These are phyloP conservation scores for Drosophila macrospina DNA, from an alignment of 2,888 invertebrate species.

Conservation along the genomic window DNA sequence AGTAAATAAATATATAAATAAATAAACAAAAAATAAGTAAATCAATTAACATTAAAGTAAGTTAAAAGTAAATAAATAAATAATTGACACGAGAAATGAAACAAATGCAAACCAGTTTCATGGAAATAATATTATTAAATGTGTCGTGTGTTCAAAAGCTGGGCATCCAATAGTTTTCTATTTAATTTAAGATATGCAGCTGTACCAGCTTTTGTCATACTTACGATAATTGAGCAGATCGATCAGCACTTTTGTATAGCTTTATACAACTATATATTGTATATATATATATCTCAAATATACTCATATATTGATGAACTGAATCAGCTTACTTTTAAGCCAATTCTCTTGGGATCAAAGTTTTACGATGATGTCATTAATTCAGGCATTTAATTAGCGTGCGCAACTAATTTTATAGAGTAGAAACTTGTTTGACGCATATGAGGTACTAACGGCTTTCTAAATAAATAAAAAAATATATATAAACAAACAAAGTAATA, in stretches of 20 bases:
- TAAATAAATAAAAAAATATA: too few relatives aligned
- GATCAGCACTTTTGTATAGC: conserved; percentile 6
- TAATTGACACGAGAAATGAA: not conserved
- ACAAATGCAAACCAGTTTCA: conserved; percentile 16
- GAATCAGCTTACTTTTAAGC: not conserved
- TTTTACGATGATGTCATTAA: conserved; percentile 8
- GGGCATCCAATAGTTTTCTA: conserved; percentile 29
- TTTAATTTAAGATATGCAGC: conserved; percentile 13
- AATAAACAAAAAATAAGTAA: too few relatives aligned
- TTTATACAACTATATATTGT: not conserved
- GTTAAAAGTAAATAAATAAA: too few relatives aligned
- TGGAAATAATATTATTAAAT: not conserved
- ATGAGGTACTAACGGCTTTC: not conserved
- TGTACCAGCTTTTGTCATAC: conserved; percentile 29
- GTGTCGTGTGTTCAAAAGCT: not conserved
- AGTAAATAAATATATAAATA: too few relatives aligned
- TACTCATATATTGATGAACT: not conserved
- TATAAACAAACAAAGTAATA: not conserved
- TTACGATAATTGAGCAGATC: conserved; percentile 29
- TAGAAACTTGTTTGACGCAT: not conserved
- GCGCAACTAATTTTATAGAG: not conserved
- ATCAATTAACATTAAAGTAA: too few relatives aligned
- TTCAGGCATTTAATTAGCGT: conserved; percentile 5
- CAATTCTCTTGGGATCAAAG: not conserved
- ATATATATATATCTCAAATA: not conserved